A percentile compares a stretch with the other conserved stretches of the same genome.
These are phyloP conservation scores for Parnassius apollo DNA, from an alignment of 2,888 invertebrate species.

Conservation along the genomic window DNA sequence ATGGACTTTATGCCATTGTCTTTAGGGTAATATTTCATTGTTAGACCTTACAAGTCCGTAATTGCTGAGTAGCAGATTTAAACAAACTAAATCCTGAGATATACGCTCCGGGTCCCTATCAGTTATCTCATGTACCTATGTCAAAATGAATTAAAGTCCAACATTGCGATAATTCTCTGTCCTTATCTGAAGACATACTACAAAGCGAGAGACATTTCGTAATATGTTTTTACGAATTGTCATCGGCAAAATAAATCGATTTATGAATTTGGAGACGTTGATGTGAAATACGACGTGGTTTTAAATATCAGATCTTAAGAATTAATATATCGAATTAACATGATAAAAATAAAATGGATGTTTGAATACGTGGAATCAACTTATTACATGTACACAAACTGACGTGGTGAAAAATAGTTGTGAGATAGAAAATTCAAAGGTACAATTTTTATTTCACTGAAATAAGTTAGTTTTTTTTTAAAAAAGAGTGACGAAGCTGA, in stretches of 20 bases:
- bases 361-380: too few relatives aligned
- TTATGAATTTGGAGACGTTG: conserved; percentile 21
- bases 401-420: too few relatives aligned
- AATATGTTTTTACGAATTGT: conserved; percentile 19
- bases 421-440: too few relatives aligned
- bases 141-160: conserved; percentile 40
- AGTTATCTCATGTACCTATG: conserved; percentile 30
- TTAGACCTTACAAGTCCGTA: conserved; percentile 13
- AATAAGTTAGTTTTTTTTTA: too few relatives aligned
- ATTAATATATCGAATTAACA: conserved; percentile 15
- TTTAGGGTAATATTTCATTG: conserved; percentile 22
- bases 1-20: conserved; percentile 23
- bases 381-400: too few relatives aligned
- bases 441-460: too few relatives aligned
- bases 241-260: conserved; percentile 27
- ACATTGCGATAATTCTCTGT: conserved; percentile 29
- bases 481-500: too few relatives aligned
- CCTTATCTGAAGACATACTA: conserved; percentile 17
- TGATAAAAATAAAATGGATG: too few relatives aligned
- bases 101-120: conserved; percentile 37
- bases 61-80: conserved; percentile 39
- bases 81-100: conserved; percentile 39
- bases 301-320: conserved; percentile 9
- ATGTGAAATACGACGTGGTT: conserved; percentile 16
- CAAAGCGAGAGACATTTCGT: conserved; percentile 16